Conservation (phyloP, 2,888 invertebrate genomes). For the Xestia ashworthii region DNA sequence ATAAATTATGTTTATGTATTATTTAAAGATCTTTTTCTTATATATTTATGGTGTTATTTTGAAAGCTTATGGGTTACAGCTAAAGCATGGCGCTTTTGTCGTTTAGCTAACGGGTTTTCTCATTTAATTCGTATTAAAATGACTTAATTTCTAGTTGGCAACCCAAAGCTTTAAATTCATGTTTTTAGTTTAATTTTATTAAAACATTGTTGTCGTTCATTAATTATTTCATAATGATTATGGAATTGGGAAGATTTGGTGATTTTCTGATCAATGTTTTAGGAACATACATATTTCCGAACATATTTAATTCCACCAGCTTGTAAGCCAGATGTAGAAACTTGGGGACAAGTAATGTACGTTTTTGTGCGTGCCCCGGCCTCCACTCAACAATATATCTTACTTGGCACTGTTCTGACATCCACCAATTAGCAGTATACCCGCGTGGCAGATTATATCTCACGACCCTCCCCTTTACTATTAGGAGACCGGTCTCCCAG, state of each 20-base stretch:
- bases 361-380: background rate
- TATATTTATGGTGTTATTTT: conserved; percentile 72
- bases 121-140: conserved; percentile 56
- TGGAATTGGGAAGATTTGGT: background rate
- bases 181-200: conserved; percentile 49
- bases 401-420: background rate
- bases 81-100: conserved; percentile 81
- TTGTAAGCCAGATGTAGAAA: background rate
- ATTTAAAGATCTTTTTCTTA: conserved; percentile 37
- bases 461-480: background rate
- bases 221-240: background rate
- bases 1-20: conserved; percentile 55
- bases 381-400: background rate
- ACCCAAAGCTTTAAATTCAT: conserved; percentile 81
- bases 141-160: conserved; percentile 76
- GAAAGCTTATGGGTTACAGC: conserved; percentile 89
- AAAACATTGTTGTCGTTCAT: conserved; percentile 46
- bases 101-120: conserved; percentile 70
- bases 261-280: conserved; percentile 34
- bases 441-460: background rate
- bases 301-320: background rate
- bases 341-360: background rate
- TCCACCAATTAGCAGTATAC: background rate
- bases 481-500: background rate
- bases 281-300: background rate